Base-by-base conservation (phyloP, 2,888 invertebrate species). In the Hemistola chrysoprasaria region DNA sequence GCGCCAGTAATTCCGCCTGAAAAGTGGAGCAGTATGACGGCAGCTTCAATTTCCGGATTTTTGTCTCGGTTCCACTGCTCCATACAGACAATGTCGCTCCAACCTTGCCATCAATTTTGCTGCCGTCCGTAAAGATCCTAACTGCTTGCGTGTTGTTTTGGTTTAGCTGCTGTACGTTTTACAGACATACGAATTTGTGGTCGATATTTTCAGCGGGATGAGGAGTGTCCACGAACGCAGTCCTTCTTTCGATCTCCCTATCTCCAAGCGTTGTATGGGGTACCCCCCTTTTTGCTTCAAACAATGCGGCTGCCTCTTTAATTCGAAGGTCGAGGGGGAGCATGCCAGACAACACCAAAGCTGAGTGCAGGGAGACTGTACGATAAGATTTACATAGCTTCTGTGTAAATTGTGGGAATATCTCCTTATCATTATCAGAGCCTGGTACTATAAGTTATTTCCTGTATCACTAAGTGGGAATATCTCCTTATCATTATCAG, bases 311-410 rank as follows among this genome's bases (percentile, higher is more conserved):
- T 21, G 33, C 25, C 22, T 41, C 44, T n/a, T n/a, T n/a, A n/a
- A n/a, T n/a, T n/a, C n/a, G n/a, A n/a, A n/a, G n/a, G n/a, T n/a
- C n/a, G n/a, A 48, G 30, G 1, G 47, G 47, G 1, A 46, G 24
- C 7, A 41, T 6, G 7, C 46, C 41, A 0, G 41, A 10, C 23
- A 48, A 20, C 1, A 40, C 2, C 10, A 48, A 32, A 1, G 46
- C 45, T 8, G 54, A 33, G 11, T 44, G 42, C 1, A 53, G 40
- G 1, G 54, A 55, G 3, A 41, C 43, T 0, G 54, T 54, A 0
- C 44, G 8, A 22, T 47, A 42, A 0, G 45, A 25, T 22, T 33
- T 42, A 0, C n/a, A 6, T 0, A 50, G 9, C 16, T 48, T 53
- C n/a, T 47, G 47, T 0, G 32, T 44, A 10, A 53, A 47, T 0